Evolutionary conservation across 2,888 invertebrate genomes (phyloP).

Genomic region (Calameuta filiformis): DNA sequence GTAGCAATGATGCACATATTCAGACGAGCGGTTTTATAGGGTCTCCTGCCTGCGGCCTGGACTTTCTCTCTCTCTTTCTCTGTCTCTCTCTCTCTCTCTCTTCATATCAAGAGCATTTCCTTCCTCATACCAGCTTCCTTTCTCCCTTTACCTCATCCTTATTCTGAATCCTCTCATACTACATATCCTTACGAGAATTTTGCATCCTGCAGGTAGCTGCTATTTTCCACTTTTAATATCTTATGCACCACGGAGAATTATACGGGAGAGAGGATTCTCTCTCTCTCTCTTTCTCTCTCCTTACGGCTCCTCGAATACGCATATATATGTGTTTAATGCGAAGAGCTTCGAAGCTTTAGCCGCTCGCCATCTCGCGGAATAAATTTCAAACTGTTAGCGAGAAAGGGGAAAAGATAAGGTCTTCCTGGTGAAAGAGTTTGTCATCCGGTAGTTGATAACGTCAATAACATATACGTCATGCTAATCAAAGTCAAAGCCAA

Average conservation of each 20-base stretch:
- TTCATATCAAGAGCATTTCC: slow-evolving; percentile 1
- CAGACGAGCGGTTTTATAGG: slow-evolving; percentile 31
- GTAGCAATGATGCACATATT: slow-evolving; percentile 39
- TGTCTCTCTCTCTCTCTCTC: not conserved
- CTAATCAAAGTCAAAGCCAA: not conserved
- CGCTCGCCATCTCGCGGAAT: slow-evolving; percentile 1
- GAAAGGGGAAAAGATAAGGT: not conserved
- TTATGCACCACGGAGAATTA: not conserved
- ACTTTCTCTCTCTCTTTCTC: slow-evolving; percentile 21
- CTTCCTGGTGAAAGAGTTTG: not conserved
- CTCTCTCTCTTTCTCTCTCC: not conserved
- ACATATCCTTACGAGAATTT: not conserved
- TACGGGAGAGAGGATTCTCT: not conserved
- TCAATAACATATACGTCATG: not conserved
- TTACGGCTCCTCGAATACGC: not conserved
- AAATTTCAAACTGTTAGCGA: not conserved
- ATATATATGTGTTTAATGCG: not conserved
- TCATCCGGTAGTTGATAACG: not conserved
- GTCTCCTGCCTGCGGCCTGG: slow-evolving; percentile 24
- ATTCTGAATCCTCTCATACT: not conserved
- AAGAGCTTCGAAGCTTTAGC: not conserved
- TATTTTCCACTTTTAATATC: slow-evolving; percentile 7
- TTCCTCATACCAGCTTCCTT: not conserved
- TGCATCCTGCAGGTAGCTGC: slow-evolving; percentile 5
- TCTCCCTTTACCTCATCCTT: not conserved